Evolutionary conservation across 1,140 invertebrate species (phyloP).

Genomic region (Bombus haemorrhoidalis): DNA sequence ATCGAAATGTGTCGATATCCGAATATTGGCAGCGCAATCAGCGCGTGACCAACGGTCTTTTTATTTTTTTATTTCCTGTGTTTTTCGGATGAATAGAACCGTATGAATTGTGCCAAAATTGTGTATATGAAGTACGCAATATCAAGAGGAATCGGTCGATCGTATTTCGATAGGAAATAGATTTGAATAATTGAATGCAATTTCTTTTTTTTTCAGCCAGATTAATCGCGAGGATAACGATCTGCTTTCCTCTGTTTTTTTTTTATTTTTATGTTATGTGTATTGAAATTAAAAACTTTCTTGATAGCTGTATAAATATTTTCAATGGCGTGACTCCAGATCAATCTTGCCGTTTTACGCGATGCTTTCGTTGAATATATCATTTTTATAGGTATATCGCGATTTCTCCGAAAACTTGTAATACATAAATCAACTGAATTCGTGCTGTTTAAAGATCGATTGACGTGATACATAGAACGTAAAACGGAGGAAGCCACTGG

Average conservation of each 20-base stretch:
- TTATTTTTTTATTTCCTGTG: not conserved
- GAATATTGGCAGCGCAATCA: slow-evolving; percentile 4
- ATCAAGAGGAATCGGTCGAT: not conserved
- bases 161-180: not conserved
- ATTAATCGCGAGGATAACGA: not conserved
- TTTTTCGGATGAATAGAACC: not conserved
- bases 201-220: not conserved
- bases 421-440: not conserved
- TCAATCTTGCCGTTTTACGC: no score
- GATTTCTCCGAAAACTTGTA: not conserved
- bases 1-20: not conserved
- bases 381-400: not conserved
- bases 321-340: not conserved
- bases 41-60: no score
- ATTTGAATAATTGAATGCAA: not conserved
- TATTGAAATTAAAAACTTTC: no score
- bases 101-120: not conserved
- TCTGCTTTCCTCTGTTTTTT: not conserved
- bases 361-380: not conserved
- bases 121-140: not conserved
- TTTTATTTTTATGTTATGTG: not conserved
- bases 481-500: not conserved
- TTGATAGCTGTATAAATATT: no score
- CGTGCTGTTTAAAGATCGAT: not conserved
- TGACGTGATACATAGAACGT: no score